phyloP scores from a whole-genome alignment of 2,797 vertebrate species.

The Manis javanica region DNA sequence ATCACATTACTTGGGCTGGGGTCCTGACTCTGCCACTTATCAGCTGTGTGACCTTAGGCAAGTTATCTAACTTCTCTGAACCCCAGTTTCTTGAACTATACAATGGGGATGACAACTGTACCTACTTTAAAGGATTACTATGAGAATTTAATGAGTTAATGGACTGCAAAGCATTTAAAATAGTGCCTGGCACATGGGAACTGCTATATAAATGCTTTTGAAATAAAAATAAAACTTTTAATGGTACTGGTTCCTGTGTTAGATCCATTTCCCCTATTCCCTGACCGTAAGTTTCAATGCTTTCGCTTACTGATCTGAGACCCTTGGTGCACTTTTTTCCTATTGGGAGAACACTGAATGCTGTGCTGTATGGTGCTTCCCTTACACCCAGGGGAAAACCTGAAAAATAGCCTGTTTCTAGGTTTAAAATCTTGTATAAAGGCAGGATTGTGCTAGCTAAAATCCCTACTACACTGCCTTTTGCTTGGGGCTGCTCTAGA shows the following conservation, averaged over 20 bases:
- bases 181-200: not conserved
- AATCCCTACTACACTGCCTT: not conserved
- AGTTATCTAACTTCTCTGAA: not conserved
- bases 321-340: not conserved
- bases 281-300: not conserved
- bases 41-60: not conserved
- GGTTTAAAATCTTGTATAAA: not conserved
- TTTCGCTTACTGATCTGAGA: not conserved
- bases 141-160: slow-evolving; percentile 4
- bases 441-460: not conserved
- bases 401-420: not conserved
- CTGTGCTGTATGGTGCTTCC: not conserved
- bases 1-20: not conserved
- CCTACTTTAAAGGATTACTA: not conserved
- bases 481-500: not conserved
- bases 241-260: not conserved
- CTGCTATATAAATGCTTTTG: not conserved
- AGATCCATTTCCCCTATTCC: not conserved
- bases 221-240: slow-evolving; percentile 26
- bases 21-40: not conserved
- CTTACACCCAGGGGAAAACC: not conserved
- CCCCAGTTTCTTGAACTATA: not conserved
- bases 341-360: not conserved
- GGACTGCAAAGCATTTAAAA: slow-evolving; percentile 42
- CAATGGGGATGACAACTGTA: not conserved